Percentiles rank a stretch among this genome's conserved stretches.
These are phyloP conservation scores for Atta texana DNA, from an alignment of 1,140 invertebrate genomes.

Conservation along the genomic window DNA sequence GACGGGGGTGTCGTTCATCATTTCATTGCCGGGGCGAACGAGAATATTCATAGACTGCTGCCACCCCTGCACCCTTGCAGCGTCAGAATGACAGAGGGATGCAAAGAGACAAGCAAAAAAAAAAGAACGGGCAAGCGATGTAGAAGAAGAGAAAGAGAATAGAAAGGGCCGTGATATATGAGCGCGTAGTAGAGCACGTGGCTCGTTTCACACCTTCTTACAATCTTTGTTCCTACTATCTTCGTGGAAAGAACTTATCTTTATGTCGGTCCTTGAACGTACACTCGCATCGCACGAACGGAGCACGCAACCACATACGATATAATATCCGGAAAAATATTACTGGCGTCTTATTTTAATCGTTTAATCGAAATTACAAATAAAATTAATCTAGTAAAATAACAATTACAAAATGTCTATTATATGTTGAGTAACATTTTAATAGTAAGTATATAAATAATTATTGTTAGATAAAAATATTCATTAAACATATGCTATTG, in stretches of 20 bases:
- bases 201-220: conserved; percentile 82
- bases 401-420: neutral
- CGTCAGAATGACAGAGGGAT: conserved; percentile 52
- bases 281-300: conserved; percentile 45
- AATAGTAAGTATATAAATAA: neutral
- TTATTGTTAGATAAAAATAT: neutral
- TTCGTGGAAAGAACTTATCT: conserved; percentile 79
- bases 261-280: conserved; percentile 73
- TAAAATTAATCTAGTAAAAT: neutral
- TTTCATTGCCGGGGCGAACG: conserved; percentile 78
- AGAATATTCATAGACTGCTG: conserved; percentile 84
- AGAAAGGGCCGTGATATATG: conserved; percentile 82
- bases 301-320: conserved; percentile 24
- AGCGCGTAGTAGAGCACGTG: conserved; percentile 78
- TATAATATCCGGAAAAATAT: conserved; percentile 13
- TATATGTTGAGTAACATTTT: neutral
- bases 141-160: conserved; percentile 48
- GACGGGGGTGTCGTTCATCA: conserved; percentile 82
- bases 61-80: conserved; percentile 50
- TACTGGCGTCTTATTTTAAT: neutral
- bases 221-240: conserved; percentile 77
- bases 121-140: conserved; percentile 9
- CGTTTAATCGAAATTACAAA: neutral
- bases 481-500: neutral
- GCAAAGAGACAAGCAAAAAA: conserved; percentile 69